These are phyloP conservation scores for Triops cancriformis DNA, from an alignment of 1,140 invertebrate species.

Conservation along the genomic window DNA sequence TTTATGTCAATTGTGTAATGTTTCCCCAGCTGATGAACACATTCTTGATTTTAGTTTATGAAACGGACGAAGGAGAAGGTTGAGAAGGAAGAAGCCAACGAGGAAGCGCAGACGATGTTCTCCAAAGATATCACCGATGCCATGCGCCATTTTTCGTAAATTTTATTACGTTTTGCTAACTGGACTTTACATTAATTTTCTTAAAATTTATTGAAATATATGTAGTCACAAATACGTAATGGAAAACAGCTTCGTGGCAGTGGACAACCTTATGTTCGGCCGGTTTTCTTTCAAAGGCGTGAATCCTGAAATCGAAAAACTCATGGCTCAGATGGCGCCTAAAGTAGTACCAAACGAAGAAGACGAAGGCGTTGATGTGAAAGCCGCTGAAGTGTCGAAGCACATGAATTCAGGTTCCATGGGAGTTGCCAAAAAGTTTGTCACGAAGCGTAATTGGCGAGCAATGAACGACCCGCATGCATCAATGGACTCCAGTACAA, in stretches of 20 bases:
- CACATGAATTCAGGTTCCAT: neutral
- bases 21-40: too few relatives aligned
- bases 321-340: conserved; percentile 28
- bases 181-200: conserved; percentile 24
- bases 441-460: conserved; percentile 2
- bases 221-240: conserved; percentile 57
- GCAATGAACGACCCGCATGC: conserved; percentile 22
- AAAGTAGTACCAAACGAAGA: neutral
- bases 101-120: conserved; percentile 57
- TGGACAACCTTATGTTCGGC: conserved; percentile 66
- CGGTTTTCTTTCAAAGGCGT: conserved; percentile 76
- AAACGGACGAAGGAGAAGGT: conserved; percentile 73
- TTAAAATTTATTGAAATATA: conserved; percentile 29
- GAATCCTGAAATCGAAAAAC: conserved; percentile 75
- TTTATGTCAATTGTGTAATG: too few relatives aligned
- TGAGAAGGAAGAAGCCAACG: conserved; percentile 62
- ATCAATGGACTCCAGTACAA: neutral
- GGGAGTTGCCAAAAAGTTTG: conserved; percentile 2
- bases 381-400: conserved; percentile 10
- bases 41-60: conserved; percentile 60
- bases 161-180: conserved; percentile 16
- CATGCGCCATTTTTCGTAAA: conserved; percentile 48
- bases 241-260: conserved; percentile 64
- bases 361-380: conserved; percentile 15
- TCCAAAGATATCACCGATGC: conserved; percentile 52